Percentiles rank a stretch among this genome's conserved stretches.
Conservation (phyloP, 1,140 invertebrate species). For the Procambarus clarkii region DNA sequence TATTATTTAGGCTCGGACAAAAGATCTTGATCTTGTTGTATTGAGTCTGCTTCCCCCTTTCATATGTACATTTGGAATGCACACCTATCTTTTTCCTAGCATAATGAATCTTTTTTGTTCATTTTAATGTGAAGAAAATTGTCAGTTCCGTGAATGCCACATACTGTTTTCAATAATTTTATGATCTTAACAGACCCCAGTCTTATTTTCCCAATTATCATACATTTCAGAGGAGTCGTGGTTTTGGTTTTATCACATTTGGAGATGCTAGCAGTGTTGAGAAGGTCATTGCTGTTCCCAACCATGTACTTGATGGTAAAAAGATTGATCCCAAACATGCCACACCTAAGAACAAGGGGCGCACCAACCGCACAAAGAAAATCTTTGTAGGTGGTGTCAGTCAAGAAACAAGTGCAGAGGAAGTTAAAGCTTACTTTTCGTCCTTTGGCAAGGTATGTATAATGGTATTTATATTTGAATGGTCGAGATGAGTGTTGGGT, state of each 20-base stretch:
- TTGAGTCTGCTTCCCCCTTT: constrained; percentile 8
- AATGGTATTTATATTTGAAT: neutral
- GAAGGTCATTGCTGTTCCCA: constrained; percentile 91
- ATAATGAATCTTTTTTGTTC: neutral
- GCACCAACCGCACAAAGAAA: constrained; percentile 89
- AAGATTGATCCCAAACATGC: constrained; percentile 95
- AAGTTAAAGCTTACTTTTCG: constrained; percentile 93
- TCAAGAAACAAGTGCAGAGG: constrained; percentile 92
- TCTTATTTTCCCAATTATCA: neutral
- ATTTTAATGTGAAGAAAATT: constrained; percentile 15
- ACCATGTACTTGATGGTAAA: constrained; percentile 94
- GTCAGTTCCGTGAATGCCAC: neutral
- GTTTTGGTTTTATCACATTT: constrained; percentile 95
- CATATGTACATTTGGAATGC: constrained; percentile 37
- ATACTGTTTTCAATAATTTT: neutral
- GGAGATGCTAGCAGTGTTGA: constrained; percentile 91
- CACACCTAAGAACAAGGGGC: constrained; percentile 90
- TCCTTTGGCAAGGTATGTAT: constrained; percentile 88
- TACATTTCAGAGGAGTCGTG: constrained; percentile 86
- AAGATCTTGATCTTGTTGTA: constrained; percentile 30
- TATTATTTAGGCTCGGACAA: constrained; percentile 36
- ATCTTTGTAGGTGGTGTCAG: constrained; percentile 94
- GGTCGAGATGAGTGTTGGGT: no score
- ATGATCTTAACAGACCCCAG: neutral
- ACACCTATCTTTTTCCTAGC: constrained; percentile 11